phyloP scores from a whole-genome alignment of 2,888 invertebrate species.

The Eubasilissa splendida region DNA sequence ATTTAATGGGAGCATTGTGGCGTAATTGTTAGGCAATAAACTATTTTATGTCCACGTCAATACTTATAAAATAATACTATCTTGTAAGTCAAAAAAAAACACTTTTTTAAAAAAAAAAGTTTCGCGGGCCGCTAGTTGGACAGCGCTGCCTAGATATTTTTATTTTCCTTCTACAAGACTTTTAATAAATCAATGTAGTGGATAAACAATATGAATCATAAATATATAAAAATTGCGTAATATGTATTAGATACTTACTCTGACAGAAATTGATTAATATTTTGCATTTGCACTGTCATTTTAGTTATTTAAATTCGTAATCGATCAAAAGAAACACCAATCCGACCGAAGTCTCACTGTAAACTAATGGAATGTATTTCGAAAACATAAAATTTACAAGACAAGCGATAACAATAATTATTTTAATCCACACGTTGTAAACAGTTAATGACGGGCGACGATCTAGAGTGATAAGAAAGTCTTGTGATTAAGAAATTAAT shows the following conservation, averaged over 20 bases:
- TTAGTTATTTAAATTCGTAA: background rate
- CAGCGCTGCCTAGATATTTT: no score
- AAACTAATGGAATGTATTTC: background rate
- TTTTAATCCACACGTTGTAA: background rate
- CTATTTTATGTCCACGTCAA: no score
- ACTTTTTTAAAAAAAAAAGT: no score
- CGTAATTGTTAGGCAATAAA: no score
- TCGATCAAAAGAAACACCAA: background rate
- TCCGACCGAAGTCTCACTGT: no score
- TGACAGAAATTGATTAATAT: slow-evolving; percentile 24
- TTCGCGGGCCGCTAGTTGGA: no score
- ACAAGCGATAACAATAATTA: slow-evolving; percentile 13
- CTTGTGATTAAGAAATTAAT: background rate
- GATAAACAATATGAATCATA: background rate
- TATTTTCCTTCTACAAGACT: no score
- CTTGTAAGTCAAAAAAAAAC: no score
- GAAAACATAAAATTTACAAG: background rate
- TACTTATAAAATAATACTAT: no score
- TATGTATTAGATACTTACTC: slow-evolving; percentile 10
- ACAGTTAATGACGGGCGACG: background rate
- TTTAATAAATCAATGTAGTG: no score
- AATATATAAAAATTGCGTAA: background rate
- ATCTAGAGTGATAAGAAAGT: slow-evolving; percentile 14
- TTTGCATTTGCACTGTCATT: slow-evolving; percentile 17
- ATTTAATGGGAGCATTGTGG: no score